A percentile compares a stretch with the other conserved stretches of the same genome.
These are phyloP conservation scores for Oscheius onirici DNA, from an alignment of 2,888 invertebrate genomes.

Conservation along the genomic window DNA sequence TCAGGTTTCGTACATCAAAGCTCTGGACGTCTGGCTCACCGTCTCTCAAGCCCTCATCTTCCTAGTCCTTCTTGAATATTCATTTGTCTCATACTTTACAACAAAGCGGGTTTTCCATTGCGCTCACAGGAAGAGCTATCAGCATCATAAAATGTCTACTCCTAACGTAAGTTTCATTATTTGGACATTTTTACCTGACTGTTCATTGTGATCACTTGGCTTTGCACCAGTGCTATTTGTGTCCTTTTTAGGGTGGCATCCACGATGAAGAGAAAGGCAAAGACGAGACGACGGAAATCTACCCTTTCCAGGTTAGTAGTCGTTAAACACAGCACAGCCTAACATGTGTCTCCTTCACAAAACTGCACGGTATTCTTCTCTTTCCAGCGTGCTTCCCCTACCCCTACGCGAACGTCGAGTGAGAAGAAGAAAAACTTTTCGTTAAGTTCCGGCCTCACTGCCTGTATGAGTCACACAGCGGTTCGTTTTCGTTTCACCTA, in stretches of 20 bases:
- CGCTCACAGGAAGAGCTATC: slow-evolving; percentile 44
- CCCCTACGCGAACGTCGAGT: slow-evolving; percentile 35
- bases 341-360: neutral
- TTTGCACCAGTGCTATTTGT: neutral
- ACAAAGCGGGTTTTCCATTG: slow-evolving; percentile 64
- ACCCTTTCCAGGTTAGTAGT: slow-evolving; percentile 31
- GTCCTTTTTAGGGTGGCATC: slow-evolving; percentile 18
- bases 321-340: neutral
- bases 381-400: slow-evolving; percentile 19
- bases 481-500: slow-evolving; percentile 39
- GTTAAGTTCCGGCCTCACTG: slow-evolving; percentile 52
- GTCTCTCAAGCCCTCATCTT: slow-evolving; percentile 70
- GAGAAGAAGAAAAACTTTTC: slow-evolving; percentile 42
- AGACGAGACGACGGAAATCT: slow-evolving; percentile 26
- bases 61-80: slow-evolving; percentile 70
- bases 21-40: slow-evolving; percentile 70
- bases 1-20: slow-evolving; percentile 66
- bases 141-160: slow-evolving; percentile 25
- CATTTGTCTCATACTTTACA: slow-evolving; percentile 70
- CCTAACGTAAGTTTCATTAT: slow-evolving; percentile 5
- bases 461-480: slow-evolving; percentile 59
- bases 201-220: neutral
- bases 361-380: neutral
- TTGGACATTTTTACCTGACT: neutral
- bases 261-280: slow-evolving; percentile 28